Evolutionary conservation across 1,140 invertebrate genomes (phyloP).

Genomic region (Heliconius congener): DNA sequence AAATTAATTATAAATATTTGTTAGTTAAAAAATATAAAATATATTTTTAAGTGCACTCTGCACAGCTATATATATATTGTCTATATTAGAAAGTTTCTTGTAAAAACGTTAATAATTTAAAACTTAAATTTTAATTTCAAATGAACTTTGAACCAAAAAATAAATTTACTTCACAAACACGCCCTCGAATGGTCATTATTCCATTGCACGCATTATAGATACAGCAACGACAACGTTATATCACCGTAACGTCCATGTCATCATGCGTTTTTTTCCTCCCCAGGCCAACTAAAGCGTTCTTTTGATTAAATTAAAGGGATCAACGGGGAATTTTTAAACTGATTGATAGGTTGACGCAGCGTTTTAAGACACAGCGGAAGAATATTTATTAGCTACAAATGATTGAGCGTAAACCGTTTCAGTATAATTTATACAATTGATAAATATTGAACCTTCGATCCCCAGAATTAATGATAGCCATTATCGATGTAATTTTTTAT

Average conservation of each 20-base stretch:
- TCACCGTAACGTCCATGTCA: constrained; percentile 65
- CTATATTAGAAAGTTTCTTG: too few relatives aligned
- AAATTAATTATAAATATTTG: not conserved
- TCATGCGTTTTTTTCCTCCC: constrained; percentile 77
- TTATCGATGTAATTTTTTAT: constrained; percentile 6
- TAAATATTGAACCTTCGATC: constrained; percentile 54
- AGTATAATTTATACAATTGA: constrained; percentile 68
- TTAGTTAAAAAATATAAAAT: not conserved
- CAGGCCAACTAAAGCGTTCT: constrained; percentile 74
- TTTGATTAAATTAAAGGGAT: constrained; percentile 80
- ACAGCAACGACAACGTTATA: constrained; percentile 70
- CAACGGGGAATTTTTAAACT: constrained; percentile 78
- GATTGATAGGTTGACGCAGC: constrained; percentile 76
- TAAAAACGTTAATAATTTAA: too few relatives aligned
- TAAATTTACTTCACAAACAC: not conserved
- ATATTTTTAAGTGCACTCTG: too few relatives aligned
- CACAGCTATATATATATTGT: too few relatives aligned
- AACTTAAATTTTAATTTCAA: too few relatives aligned
- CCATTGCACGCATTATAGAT: not conserved
- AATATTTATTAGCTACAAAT: constrained; percentile 76
- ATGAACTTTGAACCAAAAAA: not conserved
- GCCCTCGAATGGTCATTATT: not conserved
- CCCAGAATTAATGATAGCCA: constrained; percentile 24
- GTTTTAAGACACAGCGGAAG: constrained; percentile 63
- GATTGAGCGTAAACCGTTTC: constrained; percentile 63